Evolutionary conservation across 2,888 invertebrate genomes (phyloP).

Genomic region (Sarcophaga rosellei): DNA sequence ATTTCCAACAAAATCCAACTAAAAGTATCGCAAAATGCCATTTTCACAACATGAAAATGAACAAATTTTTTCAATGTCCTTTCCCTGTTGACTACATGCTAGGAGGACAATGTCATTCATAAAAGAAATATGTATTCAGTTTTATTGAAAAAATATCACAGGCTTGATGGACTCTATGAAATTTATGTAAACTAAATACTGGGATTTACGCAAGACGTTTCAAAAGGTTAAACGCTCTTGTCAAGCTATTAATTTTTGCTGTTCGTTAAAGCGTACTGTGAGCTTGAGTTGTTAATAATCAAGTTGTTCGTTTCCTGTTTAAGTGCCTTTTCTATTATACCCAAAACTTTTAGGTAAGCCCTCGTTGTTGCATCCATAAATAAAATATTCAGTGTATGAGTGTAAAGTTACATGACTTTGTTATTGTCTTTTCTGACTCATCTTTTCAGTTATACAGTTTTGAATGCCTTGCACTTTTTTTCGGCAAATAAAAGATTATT

Average conservation of each 20-base stretch:
- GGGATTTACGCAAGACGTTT: neutral
- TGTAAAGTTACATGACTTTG: neutral
- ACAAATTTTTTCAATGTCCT: neutral
- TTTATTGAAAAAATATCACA: slow-evolving; percentile 4
- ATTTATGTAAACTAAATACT: neutral
- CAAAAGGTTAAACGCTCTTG: neutral
- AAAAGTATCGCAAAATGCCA: neutral
- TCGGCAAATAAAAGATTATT: neutral
- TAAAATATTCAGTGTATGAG: slow-evolving; percentile 9
- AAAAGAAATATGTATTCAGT: neutral
- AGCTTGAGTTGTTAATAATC: too few species aligned
- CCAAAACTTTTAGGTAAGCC: neutral
- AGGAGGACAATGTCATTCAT: neutral
- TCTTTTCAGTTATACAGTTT: neutral
- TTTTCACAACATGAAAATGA: neutral
- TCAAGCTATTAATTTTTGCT: too few species aligned
- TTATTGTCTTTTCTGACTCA: neutral
- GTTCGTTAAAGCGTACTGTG: too few species aligned
- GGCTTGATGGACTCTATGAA: slow-evolving; percentile 1
- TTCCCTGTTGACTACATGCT: neutral
- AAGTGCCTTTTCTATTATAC: too few species aligned
- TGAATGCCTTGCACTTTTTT: neutral
- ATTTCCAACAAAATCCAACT: too few species aligned
- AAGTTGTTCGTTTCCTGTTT: too few species aligned
- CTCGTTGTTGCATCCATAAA: neutral